Percentiles rank a stretch among this genome's conserved stretches.
These are phyloP conservation scores for Sula dactylatra DNA, from an alignment of 2,113 vertebrate species.

Conservation along the genomic window DNA sequence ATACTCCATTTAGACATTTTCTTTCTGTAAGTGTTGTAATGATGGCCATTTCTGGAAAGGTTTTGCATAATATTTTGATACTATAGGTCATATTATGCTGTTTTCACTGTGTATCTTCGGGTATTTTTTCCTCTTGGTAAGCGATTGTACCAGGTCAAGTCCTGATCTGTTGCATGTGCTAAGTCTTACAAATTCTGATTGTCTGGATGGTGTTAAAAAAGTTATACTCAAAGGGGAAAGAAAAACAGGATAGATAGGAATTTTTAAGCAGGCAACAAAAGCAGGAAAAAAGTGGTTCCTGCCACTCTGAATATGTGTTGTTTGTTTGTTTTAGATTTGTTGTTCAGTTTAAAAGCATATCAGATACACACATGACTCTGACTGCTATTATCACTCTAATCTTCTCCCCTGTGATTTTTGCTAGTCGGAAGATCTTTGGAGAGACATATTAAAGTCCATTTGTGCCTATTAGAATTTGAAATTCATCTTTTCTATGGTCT, in stretches of 20 bases:
- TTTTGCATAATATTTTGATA: not conserved
- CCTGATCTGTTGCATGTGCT: not conserved
- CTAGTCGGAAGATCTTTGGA: not conserved
- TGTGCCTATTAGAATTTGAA: slow-evolving; percentile 51
- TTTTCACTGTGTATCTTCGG: not conserved
- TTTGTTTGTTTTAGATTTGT: slow-evolving; percentile 40
- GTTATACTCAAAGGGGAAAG: not conserved
- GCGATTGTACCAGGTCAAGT: not conserved
- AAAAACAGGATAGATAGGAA: not conserved
- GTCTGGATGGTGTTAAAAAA: not conserved
- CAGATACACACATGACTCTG: not conserved
- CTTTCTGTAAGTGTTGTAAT: not conserved
- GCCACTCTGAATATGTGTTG: not conserved
- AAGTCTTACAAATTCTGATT: not conserved
- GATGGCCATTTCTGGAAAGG: not conserved
- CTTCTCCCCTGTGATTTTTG: slow-evolving; percentile 17
- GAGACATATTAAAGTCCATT: slow-evolving; percentile 46
- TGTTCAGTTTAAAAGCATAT: slow-evolving; percentile 38
- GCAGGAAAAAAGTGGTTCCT: not conserved
- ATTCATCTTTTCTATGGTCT: slow-evolving; percentile 33
- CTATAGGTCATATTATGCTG: not conserved
- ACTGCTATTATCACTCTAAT: slow-evolving; percentile 24
- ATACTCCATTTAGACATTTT: not conserved
- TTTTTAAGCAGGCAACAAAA: not conserved
- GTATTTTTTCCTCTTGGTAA: not conserved